These are phyloP conservation scores for Crematogaster levior DNA, from an alignment of 2,888 invertebrate genomes.

Conservation along the genomic window DNA sequence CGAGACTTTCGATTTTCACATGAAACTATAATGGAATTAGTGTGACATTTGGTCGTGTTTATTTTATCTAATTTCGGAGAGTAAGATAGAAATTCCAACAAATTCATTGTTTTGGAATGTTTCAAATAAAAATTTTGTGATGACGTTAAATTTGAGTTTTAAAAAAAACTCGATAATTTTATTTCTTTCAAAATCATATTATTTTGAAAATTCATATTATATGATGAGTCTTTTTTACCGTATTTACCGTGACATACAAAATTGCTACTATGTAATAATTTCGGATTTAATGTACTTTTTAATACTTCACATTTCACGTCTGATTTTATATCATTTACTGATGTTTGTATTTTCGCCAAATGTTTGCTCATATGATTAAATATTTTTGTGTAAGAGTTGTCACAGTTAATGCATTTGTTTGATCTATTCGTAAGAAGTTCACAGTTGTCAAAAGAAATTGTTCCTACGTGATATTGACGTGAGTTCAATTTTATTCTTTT, in stretches of 20 bases:
- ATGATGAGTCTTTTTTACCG: conserved; percentile 66
- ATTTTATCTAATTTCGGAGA: conserved; percentile 71
- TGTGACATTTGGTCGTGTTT: conserved; percentile 69
- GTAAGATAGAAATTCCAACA: neutral
- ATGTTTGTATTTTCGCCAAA: conserved; percentile 68
- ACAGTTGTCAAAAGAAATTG: conserved; percentile 1
- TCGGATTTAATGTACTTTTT: conserved; percentile 68
- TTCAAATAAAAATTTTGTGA: conserved; percentile 72
- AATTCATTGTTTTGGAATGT: neutral
- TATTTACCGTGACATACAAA: conserved; percentile 73
- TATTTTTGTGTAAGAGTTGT: neutral
- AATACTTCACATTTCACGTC: conserved; percentile 62
- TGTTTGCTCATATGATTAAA: neutral
- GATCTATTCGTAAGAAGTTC: neutral
- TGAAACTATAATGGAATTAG: conserved; percentile 66
- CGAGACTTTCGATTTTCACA: conserved; percentile 27
- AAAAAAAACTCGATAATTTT: conserved; percentile 65
- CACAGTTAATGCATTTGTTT: neutral
- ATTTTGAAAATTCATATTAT: too few species aligned
- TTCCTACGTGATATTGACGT: neutral
- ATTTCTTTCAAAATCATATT: conserved; percentile 63
- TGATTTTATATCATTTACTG: conserved; percentile 56
- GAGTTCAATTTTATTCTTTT: neutral
- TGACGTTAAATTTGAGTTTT: conserved; percentile 50
- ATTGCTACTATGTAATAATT: conserved; percentile 64